A percentile compares a stretch with the other conserved stretches of the same genome.
Conservation (phyloP, 1,140 invertebrate species). For the Orius insidiosus region DNA sequence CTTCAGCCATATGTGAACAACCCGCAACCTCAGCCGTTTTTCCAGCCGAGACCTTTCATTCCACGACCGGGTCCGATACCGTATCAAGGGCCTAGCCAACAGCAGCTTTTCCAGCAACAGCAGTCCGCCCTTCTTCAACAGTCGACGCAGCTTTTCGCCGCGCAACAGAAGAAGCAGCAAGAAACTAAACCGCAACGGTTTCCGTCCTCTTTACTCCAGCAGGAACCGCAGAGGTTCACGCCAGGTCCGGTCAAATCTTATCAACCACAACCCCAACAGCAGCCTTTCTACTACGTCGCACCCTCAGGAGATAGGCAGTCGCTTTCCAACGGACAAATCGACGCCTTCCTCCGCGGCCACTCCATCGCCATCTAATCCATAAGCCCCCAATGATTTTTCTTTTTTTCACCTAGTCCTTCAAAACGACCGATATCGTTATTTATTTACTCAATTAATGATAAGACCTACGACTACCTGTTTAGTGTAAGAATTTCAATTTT, state of each 20-base stretch:
- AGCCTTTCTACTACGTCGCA: slow-evolving; percentile 45
- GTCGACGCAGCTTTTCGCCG: slow-evolving; percentile 52
- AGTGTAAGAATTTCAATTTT: too few relatives aligned
- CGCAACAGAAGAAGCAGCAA: slow-evolving; percentile 37
- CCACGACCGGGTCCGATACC: slow-evolving; percentile 19
- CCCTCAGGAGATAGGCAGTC: slow-evolving; percentile 12
- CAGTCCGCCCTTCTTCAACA: slow-evolving; percentile 47
- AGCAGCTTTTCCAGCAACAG: slow-evolving; percentile 51
- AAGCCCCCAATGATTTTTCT: too few relatives aligned
- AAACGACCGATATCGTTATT: too few relatives aligned
- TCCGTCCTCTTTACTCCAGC: slow-evolving; percentile 17
- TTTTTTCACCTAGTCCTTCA: too few relatives aligned
- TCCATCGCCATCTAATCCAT: slow-evolving; percentile 41
- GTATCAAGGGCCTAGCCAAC: slow-evolving; percentile 27
- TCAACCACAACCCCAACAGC: slow-evolving; percentile 8
- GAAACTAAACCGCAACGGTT: slow-evolving; percentile 11
- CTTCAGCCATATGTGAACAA: slow-evolving; percentile 52
- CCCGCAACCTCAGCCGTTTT: slow-evolving; percentile 14
- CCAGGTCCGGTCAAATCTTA: too few relatives aligned
- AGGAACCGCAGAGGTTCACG: slow-evolving; percentile 17
- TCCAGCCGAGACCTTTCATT: slow-evolving; percentile 13
- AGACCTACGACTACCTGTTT: too few relatives aligned
- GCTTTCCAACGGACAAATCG: slow-evolving; percentile 42
- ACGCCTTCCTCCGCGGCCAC: slow-evolving; percentile 58
- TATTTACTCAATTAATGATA: too few relatives aligned